These are phyloP conservation scores for Resseliella maxima DNA, from an alignment of 2,888 invertebrate genomes.

Conservation along the genomic window DNA sequence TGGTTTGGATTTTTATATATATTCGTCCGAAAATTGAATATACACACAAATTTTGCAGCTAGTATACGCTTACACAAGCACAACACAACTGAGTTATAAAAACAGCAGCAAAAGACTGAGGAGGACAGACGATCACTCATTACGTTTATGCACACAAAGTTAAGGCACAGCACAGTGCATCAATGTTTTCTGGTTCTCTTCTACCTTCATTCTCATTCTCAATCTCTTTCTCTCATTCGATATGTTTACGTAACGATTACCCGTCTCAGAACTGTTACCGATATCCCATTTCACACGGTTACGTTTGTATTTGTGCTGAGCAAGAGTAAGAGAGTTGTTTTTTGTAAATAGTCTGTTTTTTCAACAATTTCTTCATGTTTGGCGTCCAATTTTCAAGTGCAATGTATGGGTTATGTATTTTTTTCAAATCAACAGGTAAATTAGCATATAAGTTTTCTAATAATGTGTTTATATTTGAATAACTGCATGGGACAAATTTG, in stretches of 20 bases:
- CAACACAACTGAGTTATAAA: background rate
- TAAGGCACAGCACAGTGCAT: background rate
- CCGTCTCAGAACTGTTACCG: background rate
- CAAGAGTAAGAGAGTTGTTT: background rate
- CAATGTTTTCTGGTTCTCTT: slow-evolving; percentile 24
- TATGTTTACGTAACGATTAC: slow-evolving; percentile 3
- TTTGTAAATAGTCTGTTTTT: slow-evolving; percentile 34
- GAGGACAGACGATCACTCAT: slow-evolving; percentile 15
- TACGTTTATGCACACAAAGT: slow-evolving; percentile 26
- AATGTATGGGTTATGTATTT: too few species aligned
- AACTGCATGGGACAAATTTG: background rate
- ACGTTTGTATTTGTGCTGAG: slow-evolving; percentile 1
- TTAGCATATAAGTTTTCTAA: too few species aligned
- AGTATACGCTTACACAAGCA: slow-evolving; percentile 6
- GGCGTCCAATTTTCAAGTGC: slow-evolving; percentile 11
- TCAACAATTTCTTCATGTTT: slow-evolving; percentile 18
- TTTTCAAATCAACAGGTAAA: slow-evolving; percentile 4
- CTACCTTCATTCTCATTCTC: slow-evolving; percentile 40
- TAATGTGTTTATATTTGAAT: background rate
- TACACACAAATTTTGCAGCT: background rate
- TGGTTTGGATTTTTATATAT: background rate
- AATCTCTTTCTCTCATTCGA: slow-evolving; percentile 2
- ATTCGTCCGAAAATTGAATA: background rate
- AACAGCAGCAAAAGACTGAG: slow-evolving; percentile 41
- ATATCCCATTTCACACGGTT: slow-evolving; percentile 50